phyloP scores from a whole-genome alignment of 2,797 vertebrate species.

The Tympanoctomys barrerae region DNA sequence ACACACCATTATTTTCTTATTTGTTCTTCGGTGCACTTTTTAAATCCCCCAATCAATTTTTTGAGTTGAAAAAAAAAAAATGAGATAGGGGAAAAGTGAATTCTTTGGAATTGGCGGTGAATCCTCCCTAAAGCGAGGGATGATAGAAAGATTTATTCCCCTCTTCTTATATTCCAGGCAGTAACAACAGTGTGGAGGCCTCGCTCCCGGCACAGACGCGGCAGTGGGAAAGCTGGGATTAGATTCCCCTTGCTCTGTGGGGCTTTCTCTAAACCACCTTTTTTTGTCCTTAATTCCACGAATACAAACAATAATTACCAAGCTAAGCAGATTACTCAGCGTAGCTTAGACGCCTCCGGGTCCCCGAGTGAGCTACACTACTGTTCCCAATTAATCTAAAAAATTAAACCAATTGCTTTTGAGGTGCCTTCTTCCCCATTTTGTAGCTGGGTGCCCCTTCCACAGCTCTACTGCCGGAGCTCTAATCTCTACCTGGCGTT shows the following conservation, averaged over 20 bases:
- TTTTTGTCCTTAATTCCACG: slow-evolving; percentile 68
- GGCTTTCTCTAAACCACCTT: slow-evolving; percentile 72
- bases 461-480: background rate
- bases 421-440: background rate
- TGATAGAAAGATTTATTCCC: background rate
- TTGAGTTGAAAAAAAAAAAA: slow-evolving; percentile 34
- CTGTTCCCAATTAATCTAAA: slow-evolving; percentile 74
- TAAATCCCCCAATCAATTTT: slow-evolving; percentile 12
- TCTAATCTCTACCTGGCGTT: slow-evolving; percentile 5
- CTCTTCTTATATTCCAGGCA: background rate
- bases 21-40: slow-evolving; percentile 27
- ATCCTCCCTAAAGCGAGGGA: background rate
- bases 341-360: slow-evolving; percentile 39
- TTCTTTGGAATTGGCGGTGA: background rate
- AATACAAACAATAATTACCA: slow-evolving; percentile 83
- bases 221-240: background rate
- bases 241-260: slow-evolving; percentile 3
- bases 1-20: background rate
- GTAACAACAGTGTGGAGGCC: background rate
- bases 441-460: background rate
- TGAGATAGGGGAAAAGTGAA: background rate
- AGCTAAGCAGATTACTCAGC: slow-evolving; percentile 77
- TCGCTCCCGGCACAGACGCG: background rate
- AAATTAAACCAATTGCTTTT: slow-evolving; percentile 74
- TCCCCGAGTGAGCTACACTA: slow-evolving; percentile 64